phyloP scores from a whole-genome alignment of 2,888 invertebrate species.

The Pinctada fucata region DNA sequence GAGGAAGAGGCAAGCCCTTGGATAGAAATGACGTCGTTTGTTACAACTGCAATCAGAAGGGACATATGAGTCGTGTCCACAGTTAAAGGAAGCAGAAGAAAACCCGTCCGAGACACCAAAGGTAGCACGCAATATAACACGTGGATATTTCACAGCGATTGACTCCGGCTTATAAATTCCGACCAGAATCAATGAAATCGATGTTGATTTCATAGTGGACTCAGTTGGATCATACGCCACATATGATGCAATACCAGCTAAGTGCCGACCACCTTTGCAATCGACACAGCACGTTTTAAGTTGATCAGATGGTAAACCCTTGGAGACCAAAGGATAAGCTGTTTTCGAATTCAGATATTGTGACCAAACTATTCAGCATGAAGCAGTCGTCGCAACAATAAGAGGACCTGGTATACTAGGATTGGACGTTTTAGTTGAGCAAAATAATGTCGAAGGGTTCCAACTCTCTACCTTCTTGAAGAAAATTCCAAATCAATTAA shows the following conservation, averaged over 20 bases:
- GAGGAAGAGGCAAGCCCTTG: not conserved
- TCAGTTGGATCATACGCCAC: not conserved
- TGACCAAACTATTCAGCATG: too few relatives aligned
- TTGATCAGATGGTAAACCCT: not conserved
- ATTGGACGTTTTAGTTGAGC: too few relatives aligned
- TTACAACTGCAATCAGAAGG: too few relatives aligned
- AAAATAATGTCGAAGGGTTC: too few relatives aligned
- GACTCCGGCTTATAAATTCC: not conserved
- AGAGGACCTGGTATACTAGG: too few relatives aligned
- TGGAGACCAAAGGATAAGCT: not conserved
- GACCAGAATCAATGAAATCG: not conserved
- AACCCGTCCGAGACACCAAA: not conserved
- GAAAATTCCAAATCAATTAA: too few relatives aligned
- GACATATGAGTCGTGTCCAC: too few relatives aligned
- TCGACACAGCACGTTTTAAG: not conserved
- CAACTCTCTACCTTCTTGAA: too few relatives aligned
- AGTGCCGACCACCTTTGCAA: not conserved
- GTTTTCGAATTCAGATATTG: not conserved
- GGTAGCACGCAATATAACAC: not conserved
- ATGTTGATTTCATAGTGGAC: not conserved
- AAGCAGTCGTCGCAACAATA: too few relatives aligned
- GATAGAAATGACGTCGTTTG: too few relatives aligned
- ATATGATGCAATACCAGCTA: not conserved
- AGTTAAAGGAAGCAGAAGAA: not conserved
- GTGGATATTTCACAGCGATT: not conserved